phyloP scores from a whole-genome alignment of 2,113 vertebrate genomes.

The Arothron firmamentum region DNA sequence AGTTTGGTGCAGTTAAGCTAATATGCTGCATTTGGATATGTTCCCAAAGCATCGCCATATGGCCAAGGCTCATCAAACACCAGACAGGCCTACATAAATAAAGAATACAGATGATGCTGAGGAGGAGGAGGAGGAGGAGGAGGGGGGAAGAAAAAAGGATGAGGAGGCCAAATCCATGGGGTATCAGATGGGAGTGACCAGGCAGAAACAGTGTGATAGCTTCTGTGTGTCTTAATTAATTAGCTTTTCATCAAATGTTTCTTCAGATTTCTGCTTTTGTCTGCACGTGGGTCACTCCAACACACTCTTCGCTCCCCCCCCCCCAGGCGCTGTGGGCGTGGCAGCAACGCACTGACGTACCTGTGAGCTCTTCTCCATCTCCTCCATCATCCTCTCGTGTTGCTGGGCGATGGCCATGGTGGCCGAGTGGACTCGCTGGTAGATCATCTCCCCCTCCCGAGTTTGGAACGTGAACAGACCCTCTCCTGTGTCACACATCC shows the following conservation, averaged over 20 bases:
- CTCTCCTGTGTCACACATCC: conserved; percentile 99
- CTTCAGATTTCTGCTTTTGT: neutral
- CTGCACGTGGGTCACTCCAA: too few species aligned
- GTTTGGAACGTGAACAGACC: conserved; percentile 99
- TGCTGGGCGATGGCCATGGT: conserved; percentile 97
- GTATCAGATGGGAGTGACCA: conserved; percentile 25
- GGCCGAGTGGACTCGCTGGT: conserved; percentile 98
- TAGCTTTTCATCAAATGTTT: neutral
- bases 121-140: conserved; percentile 28
- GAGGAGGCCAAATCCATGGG: conserved; percentile 37
- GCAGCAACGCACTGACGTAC: conserved; percentile 61
- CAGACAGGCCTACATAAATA: conserved; percentile 58
- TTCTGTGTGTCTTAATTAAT: conserved; percentile 2
- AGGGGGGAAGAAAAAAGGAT: conserved; percentile 31
- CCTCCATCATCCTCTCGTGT: conserved; percentile 95
- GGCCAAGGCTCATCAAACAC: conserved; percentile 70
- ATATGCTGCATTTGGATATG: conserved; percentile 57
- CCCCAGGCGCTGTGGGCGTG: conserved; percentile 11
- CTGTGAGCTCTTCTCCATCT: conserved; percentile 97
- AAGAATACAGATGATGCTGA: conserved; percentile 61
- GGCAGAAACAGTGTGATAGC: neutral
- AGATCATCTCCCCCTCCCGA: conserved; percentile 98
- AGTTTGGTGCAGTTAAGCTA: too few species aligned
- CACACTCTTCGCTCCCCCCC: neutral
- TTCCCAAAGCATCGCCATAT: conserved; percentile 65